Conservation (phyloP, 1,140 invertebrate species). For the Diorhabda sublineata region DNA sequence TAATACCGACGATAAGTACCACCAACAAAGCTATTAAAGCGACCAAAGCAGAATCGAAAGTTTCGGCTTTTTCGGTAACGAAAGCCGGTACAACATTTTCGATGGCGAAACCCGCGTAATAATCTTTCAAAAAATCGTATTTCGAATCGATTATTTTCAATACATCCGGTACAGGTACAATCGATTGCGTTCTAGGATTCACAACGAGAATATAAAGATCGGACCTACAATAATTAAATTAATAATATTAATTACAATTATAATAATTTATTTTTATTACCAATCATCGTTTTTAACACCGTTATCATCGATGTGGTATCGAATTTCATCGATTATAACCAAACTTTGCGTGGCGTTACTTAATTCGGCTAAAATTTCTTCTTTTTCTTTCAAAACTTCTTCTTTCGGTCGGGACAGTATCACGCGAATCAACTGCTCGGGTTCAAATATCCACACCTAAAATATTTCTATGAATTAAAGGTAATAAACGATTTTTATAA, state of each 20-base stretch:
- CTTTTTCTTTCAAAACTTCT: constrained; percentile 64
- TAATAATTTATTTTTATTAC: constrained; percentile 36
- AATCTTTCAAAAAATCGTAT: constrained; percentile 76
- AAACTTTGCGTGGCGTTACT: constrained; percentile 71
- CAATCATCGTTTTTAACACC: constrained; percentile 67
- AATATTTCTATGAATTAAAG: constrained; percentile 3
- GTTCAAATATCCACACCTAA: constrained; percentile 81
- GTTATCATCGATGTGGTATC: constrained; percentile 67
- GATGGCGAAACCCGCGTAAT: constrained; percentile 74
- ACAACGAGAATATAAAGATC: constrained; percentile 86
- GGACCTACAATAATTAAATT: constrained; percentile 59
- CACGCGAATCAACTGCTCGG: constrained; percentile 71
- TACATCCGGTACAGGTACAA: constrained; percentile 73
- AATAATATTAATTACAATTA: neutral
- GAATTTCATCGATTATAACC: constrained; percentile 74
- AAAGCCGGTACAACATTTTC: constrained; percentile 73
- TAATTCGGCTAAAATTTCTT: constrained; percentile 65
- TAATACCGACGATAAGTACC: constrained; percentile 78
- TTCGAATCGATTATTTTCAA: constrained; percentile 80
- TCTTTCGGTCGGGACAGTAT: constrained; percentile 73
- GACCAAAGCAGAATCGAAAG: constrained; percentile 80
- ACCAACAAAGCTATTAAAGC: constrained; percentile 81
- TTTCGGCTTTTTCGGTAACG: constrained; percentile 60
- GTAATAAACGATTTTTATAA: neutral
- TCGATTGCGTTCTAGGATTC: constrained; percentile 67